A percentile compares a stretch with the other conserved stretches of the same genome.
Conservation (phyloP, 2,113 vertebrate genomes). For the Megaleporinus macrocephalus region DNA sequence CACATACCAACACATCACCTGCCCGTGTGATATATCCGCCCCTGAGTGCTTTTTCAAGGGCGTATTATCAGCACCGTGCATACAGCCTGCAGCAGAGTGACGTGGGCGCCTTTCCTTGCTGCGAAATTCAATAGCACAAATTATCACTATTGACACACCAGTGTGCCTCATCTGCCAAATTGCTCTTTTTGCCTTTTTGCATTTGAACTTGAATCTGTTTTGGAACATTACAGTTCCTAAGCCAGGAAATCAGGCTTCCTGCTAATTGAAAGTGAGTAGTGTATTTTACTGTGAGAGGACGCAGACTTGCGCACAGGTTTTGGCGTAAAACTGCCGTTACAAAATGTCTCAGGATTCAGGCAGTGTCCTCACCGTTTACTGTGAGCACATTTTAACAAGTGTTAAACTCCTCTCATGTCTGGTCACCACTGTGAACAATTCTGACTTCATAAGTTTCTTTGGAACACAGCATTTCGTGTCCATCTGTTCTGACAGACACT, state of each 20-base stretch:
- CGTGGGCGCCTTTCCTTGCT: neutral
- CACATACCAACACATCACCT: slow-evolving; percentile 42
- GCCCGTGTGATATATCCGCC: slow-evolving; percentile 7
- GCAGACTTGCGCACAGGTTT: neutral
- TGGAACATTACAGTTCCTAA: neutral
- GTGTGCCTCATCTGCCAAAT: neutral
- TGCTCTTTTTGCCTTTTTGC: neutral
- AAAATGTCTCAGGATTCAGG: too few relatives aligned
- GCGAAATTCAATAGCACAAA: slow-evolving; percentile 3
- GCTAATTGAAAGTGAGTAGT: neutral
- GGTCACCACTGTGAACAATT: too few relatives aligned
- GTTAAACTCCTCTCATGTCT: too few relatives aligned
- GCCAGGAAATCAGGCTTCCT: too few relatives aligned
- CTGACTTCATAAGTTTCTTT: too few relatives aligned
- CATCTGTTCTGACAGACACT: too few relatives aligned
- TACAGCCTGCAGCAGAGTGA: neutral
- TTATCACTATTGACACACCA: neutral
- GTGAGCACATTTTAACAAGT: too few relatives aligned
- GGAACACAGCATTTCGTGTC: too few relatives aligned
- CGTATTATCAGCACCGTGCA: neutral
- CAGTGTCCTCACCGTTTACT: too few relatives aligned
- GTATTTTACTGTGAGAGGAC: neutral
- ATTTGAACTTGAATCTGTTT: neutral
- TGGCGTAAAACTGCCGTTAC: neutral
- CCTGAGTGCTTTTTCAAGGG: slow-evolving; percentile 31